Evolutionary conservation across 1,140 invertebrate genomes (phyloP).

Genomic region (Bradysia coprophila): DNA sequence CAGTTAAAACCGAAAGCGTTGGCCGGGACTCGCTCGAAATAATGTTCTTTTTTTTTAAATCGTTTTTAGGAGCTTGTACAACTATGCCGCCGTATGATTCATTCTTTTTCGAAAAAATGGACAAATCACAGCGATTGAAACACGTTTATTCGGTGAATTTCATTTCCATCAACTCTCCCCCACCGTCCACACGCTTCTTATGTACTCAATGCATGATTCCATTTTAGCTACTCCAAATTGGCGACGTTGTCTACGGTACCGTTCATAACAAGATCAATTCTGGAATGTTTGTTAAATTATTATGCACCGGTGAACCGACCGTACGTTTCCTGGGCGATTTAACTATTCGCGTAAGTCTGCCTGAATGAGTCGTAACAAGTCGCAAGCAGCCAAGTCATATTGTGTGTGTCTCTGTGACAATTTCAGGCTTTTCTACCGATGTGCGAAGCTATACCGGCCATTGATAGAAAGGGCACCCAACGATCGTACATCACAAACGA

Average conservation of each 20-base stretch:
- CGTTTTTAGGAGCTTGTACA: constrained; percentile 52
- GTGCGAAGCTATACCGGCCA: constrained; percentile 48
- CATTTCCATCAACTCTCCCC: too few relatives aligned
- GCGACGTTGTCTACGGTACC: constrained; percentile 64
- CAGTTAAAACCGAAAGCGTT: too few relatives aligned
- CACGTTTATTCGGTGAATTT: constrained; percentile 63
- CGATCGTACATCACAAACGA: constrained; percentile 64
- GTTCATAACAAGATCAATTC: constrained; percentile 38
- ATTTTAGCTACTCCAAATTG: constrained; percentile 53
- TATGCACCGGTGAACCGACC: constrained; percentile 60
- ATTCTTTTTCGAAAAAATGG: constrained; percentile 33
- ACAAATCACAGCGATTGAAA: constrained; percentile 41
- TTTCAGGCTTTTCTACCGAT: constrained; percentile 48
- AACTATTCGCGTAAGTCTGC: constrained; percentile 63
- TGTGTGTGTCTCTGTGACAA: too few relatives aligned
- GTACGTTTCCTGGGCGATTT: constrained; percentile 65
- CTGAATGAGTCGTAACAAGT: too few relatives aligned
- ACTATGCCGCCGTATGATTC: constrained; percentile 72
- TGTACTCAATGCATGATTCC: too few relatives aligned
- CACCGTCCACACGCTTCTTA: too few relatives aligned
- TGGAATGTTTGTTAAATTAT: constrained; percentile 60
- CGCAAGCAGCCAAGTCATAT: too few relatives aligned
- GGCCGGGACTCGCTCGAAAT: too few relatives aligned
- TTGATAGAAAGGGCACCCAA: constrained; percentile 63
- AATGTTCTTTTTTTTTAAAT: too few relatives aligned